Conservation (phyloP, 2,797 vertebrate genomes). For the Sus cebifrons region DNA sequence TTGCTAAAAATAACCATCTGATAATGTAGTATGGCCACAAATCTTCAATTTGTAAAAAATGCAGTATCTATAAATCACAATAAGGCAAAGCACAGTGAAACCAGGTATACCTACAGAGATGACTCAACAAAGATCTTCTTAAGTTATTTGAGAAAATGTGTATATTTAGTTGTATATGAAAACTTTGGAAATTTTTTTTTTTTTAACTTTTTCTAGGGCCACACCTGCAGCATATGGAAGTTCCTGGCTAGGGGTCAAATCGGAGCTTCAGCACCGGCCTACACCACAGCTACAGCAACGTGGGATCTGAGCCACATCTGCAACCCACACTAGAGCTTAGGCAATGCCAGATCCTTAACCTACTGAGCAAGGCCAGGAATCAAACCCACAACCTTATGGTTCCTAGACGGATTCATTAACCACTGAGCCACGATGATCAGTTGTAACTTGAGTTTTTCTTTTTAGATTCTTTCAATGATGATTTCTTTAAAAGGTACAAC, state of each 20-base stretch:
- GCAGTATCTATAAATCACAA: background rate
- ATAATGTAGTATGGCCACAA: background rate
- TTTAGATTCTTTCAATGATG: background rate
- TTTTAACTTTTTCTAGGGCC: too few species aligned
- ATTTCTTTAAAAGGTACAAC: background rate
- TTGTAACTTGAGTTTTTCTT: background rate
- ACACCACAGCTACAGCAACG: too few species aligned
- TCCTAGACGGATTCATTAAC: too few species aligned
- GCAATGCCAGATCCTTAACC: too few species aligned
- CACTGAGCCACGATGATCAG: background rate
- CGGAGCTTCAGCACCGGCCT: too few species aligned
- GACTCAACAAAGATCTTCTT: background rate
- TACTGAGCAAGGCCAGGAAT: too few species aligned
- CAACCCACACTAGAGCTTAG: too few species aligned
- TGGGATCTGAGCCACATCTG: too few species aligned
- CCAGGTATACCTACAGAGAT: background rate
- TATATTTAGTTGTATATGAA: background rate
- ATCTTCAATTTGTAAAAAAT: background rate
- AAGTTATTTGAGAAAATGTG: background rate
- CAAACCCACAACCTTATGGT: too few species aligned
- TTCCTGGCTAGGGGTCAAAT: too few species aligned
- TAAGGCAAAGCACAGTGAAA: background rate
- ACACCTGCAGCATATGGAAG: too few species aligned
- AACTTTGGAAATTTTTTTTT: background rate
- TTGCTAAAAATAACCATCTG: background rate